These are phyloP conservation scores for Phanerotoma sp. DNA, from an alignment of 2,888 invertebrate genomes.

Conservation along the genomic window DNA sequence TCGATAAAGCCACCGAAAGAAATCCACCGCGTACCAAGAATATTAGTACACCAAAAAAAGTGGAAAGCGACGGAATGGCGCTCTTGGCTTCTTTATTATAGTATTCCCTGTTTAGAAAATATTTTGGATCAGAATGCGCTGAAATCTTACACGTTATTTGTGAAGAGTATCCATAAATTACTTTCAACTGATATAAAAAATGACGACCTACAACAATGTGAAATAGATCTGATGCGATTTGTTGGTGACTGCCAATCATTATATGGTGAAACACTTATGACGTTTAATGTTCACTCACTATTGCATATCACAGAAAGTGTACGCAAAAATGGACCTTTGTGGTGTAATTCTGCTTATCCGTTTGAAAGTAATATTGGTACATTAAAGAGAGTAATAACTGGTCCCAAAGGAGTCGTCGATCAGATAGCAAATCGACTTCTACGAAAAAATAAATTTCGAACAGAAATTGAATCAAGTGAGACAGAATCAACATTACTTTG, in stretches of 20 bases:
- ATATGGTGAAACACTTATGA: conserved; percentile 17
- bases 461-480: neutral
- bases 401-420: conserved; percentile 24
- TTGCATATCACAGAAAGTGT: conserved; percentile 11
- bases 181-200: conserved; percentile 3
- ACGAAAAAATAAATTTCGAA: conserved; percentile 14
- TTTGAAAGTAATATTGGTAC: conserved; percentile 28
- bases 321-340: conserved; percentile 20
- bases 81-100: conserved; percentile 28
- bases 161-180: conserved; percentile 20
- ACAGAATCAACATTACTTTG: no score
- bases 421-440: conserved; percentile 23
- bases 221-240: conserved; percentile 15
- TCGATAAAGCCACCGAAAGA: conserved; percentile 22
- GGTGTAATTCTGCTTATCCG: conserved; percentile 26
- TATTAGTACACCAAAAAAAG: neutral
- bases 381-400: conserved; percentile 18
- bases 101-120: conserved; percentile 19
- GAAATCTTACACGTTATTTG: conserved; percentile 3
- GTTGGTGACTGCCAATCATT: conserved; percentile 19
- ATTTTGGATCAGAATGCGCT: neutral
- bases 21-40: conserved; percentile 25
- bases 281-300: conserved; percentile 20
- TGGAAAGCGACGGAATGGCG: conserved; percentile 30
- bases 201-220: conserved; percentile 8